phyloP scores from a whole-genome alignment of 2,797 vertebrate species.

The Myotis daubentonii region DNA sequence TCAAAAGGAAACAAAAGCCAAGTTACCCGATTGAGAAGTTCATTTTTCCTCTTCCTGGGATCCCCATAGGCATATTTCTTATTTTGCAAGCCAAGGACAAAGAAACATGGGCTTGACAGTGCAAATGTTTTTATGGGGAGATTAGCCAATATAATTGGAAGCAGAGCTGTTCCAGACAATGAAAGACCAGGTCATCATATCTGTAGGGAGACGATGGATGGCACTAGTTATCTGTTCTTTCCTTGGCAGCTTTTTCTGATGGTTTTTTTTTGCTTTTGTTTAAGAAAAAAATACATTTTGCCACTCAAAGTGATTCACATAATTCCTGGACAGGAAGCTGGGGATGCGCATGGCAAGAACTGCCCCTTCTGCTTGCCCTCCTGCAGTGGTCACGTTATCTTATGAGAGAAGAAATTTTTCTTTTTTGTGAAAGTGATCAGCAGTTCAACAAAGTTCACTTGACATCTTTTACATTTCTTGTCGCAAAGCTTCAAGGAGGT shows the following conservation, averaged over 20 bases:
- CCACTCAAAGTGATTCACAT: neutral
- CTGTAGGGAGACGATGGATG: accelerated
- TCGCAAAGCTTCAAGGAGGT: neutral
- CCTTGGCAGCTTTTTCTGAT: neutral
- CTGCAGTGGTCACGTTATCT: neutral
- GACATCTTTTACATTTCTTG: neutral
- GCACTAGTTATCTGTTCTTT: neutral
- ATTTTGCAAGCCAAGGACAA: neutral
- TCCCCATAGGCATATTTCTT: neutral
- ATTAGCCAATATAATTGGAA: neutral
- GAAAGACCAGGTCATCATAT: accelerated
- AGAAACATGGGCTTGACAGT: neutral
- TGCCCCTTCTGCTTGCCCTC: neutral
- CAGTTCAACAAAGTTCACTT: neutral
- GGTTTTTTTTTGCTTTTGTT: constrained; percentile 1
- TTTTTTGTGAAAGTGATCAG: neutral
- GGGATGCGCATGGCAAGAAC: neutral
- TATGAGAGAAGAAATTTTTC: neutral
- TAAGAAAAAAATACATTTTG: neutral
- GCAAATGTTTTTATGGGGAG: neutral
- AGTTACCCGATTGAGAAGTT: neutral
- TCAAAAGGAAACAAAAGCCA: constrained; percentile 1
- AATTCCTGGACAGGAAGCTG: neutral
- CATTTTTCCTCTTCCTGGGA: neutral
- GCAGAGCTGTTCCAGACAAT: neutral